Conservation (phyloP, 2,113 vertebrate genomes). For the Odocoileus hemionus region DNA sequence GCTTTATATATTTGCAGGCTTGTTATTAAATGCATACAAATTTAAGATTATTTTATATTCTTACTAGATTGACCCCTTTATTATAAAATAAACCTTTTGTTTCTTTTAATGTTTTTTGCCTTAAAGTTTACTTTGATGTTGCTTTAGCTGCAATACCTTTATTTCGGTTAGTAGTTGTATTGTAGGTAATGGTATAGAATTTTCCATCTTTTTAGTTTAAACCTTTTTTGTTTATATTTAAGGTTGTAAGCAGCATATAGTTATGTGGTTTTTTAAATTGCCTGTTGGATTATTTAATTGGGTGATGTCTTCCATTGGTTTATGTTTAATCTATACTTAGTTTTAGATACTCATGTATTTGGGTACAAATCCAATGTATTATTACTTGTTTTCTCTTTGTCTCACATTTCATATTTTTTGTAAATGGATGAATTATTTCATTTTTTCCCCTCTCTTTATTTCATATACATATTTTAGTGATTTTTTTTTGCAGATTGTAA, state of each 20-base stretch:
- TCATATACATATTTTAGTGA: neutral
- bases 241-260: neutral
- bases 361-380: neutral
- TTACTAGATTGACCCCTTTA: neutral
- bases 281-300: neutral
- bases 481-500: neutral
- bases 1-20: neutral
- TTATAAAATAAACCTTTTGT: neutral
- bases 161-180: neutral
- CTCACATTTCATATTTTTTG: neutral
- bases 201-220: neutral
- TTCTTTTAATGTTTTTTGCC: neutral
- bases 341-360: neutral
- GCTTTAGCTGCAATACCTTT: neutral
- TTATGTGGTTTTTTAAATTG: neutral
- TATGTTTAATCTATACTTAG: neutral
- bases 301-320: neutral
- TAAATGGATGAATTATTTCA: neutral
- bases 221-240: neutral
- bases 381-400: neutral
- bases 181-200: neutral
- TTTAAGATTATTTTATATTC: constrained; percentile 3
- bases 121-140: neutral
- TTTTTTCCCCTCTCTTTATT: neutral
- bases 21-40: neutral